Percentiles rank a stretch among this genome's conserved stretches.
Evolutionary conservation across 2,888 invertebrate genomes (phyloP).

Genomic region (Tiliacea citrago): DNA sequence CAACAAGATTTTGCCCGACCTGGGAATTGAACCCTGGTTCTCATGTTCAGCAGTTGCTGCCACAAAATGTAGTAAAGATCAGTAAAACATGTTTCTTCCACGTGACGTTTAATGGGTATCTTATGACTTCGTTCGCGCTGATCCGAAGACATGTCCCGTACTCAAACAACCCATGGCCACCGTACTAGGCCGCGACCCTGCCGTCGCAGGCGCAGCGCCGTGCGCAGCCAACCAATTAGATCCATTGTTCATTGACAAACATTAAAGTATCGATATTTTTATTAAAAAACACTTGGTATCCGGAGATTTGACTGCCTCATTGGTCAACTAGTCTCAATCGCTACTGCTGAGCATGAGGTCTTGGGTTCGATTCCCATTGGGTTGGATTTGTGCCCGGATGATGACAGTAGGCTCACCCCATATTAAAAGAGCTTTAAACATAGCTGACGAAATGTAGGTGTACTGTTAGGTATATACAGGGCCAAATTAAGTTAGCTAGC

Average conservation of each 20-base stretch:
- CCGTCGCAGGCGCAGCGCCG: conserved; percentile 58
- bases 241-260: conserved; percentile 60
- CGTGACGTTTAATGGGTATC: not conserved
- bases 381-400: not conserved
- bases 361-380: not conserved
- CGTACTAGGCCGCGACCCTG: conserved; percentile 72
- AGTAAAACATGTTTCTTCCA: not conserved
- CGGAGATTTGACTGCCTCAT: not conserved
- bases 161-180: conserved; percentile 63
- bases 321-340: not conserved
- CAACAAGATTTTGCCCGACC: not conserved
- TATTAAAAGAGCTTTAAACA: not conserved
- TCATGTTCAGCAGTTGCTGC: not conserved
- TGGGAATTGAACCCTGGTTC: not conserved
- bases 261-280: conserved; percentile 33
- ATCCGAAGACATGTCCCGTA: conserved; percentile 22
- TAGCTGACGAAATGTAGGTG: not conserved
- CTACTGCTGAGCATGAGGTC: not conserved
- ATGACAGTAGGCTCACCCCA: not conserved
- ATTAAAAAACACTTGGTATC: not conserved
- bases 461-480: not conserved
- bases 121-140: not conserved
- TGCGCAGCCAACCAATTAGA: conserved; percentile 74
- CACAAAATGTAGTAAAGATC: not conserved
- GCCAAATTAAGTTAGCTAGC: too few relatives aligned